These are phyloP conservation scores for Odontamblyopus lacepedii DNA, from an alignment of 2,797 vertebrate species.

Conservation along the genomic window DNA sequence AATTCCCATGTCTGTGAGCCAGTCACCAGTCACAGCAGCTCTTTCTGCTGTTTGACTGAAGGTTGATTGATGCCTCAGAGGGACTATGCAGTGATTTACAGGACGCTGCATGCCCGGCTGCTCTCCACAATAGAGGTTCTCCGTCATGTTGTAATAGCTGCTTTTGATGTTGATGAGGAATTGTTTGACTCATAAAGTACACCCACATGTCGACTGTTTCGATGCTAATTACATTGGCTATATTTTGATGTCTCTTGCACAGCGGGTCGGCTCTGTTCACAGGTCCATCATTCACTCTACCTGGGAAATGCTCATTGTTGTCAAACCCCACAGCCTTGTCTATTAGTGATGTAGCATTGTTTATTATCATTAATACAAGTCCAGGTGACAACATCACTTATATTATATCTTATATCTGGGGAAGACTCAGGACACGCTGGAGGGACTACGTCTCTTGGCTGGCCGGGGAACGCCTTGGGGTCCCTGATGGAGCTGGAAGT, in stretches of 20 bases:
- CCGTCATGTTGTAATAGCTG: constrained; percentile 45
- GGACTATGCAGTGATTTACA: constrained; percentile 41
- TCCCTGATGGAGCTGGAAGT: too few relatives aligned
- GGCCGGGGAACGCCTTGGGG: too few relatives aligned
- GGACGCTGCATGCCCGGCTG: constrained; percentile 19
- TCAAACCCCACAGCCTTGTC: neutral
- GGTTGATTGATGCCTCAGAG: constrained; percentile 32
- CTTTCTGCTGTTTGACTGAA: neutral
- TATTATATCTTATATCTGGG: too few relatives aligned
- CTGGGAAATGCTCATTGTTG: neutral
- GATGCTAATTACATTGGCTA: constrained; percentile 60
- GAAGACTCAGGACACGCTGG: too few relatives aligned
- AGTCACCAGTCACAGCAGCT: constrained; percentile 20
- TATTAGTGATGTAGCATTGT: neutral
- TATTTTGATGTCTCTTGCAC: constrained; percentile 48
- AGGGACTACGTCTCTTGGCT: too few relatives aligned
- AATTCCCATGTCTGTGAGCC: neutral
- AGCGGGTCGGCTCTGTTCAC: constrained; percentile 31
- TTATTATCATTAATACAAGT: too few relatives aligned
- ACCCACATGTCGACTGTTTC: constrained; percentile 60
- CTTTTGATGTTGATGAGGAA: constrained; percentile 57
- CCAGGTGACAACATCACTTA: too few relatives aligned
- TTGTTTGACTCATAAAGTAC: constrained; percentile 59
- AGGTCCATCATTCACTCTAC: neutral
- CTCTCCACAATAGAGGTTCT: constrained; percentile 44